A percentile compares a stretch with the other conserved stretches of the same genome.
These are phyloP conservation scores for Pangasius djambal DNA, from an alignment of 2,797 vertebrate genomes.

Conservation along the genomic window DNA sequence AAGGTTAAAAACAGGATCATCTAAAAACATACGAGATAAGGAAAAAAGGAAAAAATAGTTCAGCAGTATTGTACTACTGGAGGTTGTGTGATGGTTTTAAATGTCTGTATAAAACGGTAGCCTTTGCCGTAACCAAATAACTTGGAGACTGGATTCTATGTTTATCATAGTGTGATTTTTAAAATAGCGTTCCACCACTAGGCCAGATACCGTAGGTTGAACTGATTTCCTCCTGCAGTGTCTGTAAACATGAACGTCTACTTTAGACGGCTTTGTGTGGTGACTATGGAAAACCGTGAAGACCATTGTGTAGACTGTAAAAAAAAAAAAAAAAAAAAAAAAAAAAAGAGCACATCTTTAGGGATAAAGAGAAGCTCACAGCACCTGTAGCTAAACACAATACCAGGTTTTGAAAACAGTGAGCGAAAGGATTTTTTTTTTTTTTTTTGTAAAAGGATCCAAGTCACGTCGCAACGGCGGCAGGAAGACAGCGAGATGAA, in stretches of 20 bases:
- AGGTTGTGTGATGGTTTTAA: not conserved
- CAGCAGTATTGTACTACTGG: not conserved
- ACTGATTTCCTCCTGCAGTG: slow-evolving; percentile 41
- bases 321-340: not conserved
- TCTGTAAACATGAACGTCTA: slow-evolving; percentile 53
- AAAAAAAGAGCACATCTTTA: slow-evolving; percentile 37
- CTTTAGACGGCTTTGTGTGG: slow-evolving; percentile 66
- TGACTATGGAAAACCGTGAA: slow-evolving; percentile 71
- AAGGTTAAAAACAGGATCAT: not conserved
- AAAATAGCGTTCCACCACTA: not conserved
- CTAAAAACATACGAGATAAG: not conserved
- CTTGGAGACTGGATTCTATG: no score
- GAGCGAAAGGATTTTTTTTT: slow-evolving; percentile 62
- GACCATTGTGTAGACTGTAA: slow-evolving; percentile 53
- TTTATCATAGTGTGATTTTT: not conserved
- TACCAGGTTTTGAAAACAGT: slow-evolving; percentile 72
- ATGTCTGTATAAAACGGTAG: not conserved
- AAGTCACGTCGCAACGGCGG: slow-evolving; percentile 76
- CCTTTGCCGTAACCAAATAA: not conserved
- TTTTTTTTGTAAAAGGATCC: slow-evolving; percentile 66
- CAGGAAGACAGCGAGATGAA: slow-evolving; percentile 73
- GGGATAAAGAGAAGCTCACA: slow-evolving; percentile 64
- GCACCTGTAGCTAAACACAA: slow-evolving; percentile 81
- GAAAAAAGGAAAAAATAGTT: not conserved
- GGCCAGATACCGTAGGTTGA: slow-evolving; percentile 11